These are phyloP conservation scores for Pherbina coryleti DNA, from an alignment of 2,888 invertebrate genomes.

Conservation along the genomic window DNA sequence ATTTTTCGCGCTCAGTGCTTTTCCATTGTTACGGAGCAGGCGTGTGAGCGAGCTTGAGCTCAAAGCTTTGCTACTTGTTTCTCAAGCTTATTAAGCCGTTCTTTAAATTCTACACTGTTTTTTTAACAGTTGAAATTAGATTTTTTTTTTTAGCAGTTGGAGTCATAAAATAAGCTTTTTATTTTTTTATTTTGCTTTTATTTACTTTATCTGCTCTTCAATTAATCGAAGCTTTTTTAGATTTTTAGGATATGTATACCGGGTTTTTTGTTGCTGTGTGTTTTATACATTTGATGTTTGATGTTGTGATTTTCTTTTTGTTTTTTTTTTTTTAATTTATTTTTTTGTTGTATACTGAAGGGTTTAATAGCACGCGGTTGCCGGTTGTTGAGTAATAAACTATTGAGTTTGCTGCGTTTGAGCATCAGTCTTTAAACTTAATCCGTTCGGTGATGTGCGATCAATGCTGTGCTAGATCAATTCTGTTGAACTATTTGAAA, in stretches of 20 bases:
- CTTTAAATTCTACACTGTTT: not conserved
- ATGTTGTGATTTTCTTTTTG: not conserved
- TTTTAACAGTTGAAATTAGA: not conserved
- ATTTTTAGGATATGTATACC: too few species aligned
- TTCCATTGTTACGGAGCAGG: not conserved
- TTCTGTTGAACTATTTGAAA: not conserved
- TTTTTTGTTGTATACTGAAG: not conserved
- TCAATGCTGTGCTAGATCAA: not conserved
- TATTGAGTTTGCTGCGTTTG: not conserved
- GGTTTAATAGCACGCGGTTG: not conserved
- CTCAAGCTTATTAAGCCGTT: not conserved
- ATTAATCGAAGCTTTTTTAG: too few species aligned
- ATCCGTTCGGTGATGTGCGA: constrained; percentile 8
- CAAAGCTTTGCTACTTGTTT: not conserved
- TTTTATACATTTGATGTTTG: not conserved
- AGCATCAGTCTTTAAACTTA: constrained; percentile 23
- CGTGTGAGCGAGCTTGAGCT: not conserved
- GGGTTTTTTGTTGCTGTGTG: not conserved
- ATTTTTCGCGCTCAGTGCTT: not conserved
- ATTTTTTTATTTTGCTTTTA: not conserved
- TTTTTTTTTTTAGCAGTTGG: not conserved
- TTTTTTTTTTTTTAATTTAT: not conserved
- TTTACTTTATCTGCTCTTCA: not conserved
- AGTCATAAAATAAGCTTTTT: not conserved
- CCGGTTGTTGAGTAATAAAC: constrained; percentile 1